phyloP scores from a whole-genome alignment of 2,113 vertebrate genomes.

The Synchiropus splendidus region DNA sequence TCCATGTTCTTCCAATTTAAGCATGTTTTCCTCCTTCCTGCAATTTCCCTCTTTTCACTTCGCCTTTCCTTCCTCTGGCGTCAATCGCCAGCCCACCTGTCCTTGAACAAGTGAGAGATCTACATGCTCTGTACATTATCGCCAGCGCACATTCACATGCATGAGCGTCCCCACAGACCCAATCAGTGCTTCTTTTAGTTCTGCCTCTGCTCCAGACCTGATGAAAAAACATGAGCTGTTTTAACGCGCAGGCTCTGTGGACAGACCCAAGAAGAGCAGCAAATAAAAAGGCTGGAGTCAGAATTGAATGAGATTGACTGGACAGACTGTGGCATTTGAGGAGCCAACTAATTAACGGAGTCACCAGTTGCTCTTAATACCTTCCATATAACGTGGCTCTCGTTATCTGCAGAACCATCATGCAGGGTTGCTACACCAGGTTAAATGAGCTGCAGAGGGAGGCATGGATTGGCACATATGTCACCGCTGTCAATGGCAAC shows the following conservation, averaged over 20 bases:
- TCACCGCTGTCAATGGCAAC: too few relatives aligned
- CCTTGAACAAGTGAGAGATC: slow-evolving; percentile 56
- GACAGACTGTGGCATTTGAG: background rate
- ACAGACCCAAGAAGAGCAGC: slow-evolving; percentile 6
- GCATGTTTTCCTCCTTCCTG: too few relatives aligned
- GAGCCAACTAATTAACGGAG: slow-evolving; percentile 7
- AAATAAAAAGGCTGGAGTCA: background rate
- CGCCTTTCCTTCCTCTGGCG: slow-evolving; percentile 22
- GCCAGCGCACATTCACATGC: slow-evolving; percentile 7
- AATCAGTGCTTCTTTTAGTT: slow-evolving; percentile 43
- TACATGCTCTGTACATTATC: slow-evolving; percentile 40
- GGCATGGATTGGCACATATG: background rate
- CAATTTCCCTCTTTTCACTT: too few relatives aligned
- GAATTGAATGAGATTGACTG: slow-evolving; percentile 4
- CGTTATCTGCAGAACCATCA: slow-evolving; percentile 5
- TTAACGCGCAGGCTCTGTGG: slow-evolving; percentile 9
- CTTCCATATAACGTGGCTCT: slow-evolving; percentile 8
- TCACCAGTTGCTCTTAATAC: slow-evolving; percentile 2
- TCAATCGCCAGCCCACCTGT: slow-evolving; percentile 40
- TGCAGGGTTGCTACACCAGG: background rate
- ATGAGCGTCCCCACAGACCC: slow-evolving; percentile 39
- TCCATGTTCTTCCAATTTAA: too few relatives aligned
- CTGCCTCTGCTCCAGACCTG: slow-evolving; percentile 28
- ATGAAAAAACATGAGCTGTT: slow-evolving; percentile 52
- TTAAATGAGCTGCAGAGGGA: background rate